These are phyloP conservation scores for Anarsia innoxiella DNA, from an alignment of 2,888 invertebrate species.

Conservation along the genomic window DNA sequence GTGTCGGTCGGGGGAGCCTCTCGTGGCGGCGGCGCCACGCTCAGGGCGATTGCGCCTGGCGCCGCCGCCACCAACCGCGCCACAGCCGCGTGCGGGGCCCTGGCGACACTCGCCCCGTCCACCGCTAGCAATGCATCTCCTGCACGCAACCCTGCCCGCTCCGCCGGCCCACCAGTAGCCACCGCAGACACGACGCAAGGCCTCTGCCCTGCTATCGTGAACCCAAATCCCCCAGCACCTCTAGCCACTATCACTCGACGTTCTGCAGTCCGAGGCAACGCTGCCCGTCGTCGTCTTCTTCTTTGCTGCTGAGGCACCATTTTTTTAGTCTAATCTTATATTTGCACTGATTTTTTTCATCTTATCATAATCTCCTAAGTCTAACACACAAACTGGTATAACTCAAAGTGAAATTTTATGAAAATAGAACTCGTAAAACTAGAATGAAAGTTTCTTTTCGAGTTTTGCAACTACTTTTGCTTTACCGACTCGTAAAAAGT, in stretches of 20 bases:
- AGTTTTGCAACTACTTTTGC: slow-evolving; percentile 5
- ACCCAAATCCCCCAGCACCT: slow-evolving; percentile 95
- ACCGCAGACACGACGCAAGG: slow-evolving; percentile 97
- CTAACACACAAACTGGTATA: not conserved
- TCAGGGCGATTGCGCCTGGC: slow-evolving; percentile 86
- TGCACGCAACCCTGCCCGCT: slow-evolving; percentile 90
- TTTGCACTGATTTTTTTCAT: not conserved
- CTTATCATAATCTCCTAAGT: not conserved
- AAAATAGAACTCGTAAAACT: slow-evolving; percentile 60
- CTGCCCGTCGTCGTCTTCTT: slow-evolving; percentile 58
- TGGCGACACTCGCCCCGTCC: slow-evolving; percentile 93
- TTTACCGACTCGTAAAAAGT: no score
- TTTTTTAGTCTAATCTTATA: no score
- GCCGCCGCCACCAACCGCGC: slow-evolving; percentile 93
- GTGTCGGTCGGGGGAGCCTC: slow-evolving; percentile 64
- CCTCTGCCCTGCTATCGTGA: slow-evolving; percentile 97
- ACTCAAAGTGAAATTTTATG: slow-evolving; percentile 13
- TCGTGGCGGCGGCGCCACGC: slow-evolving; percentile 82
- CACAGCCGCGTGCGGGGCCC: slow-evolving; percentile 94
- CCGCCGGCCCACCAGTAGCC: slow-evolving; percentile 89
- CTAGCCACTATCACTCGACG: slow-evolving; percentile 89
- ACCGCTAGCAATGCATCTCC: slow-evolving; percentile 95
- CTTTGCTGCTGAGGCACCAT: slow-evolving; percentile 70
- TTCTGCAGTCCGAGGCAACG: slow-evolving; percentile 73
- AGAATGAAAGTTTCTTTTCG: slow-evolving; percentile 56